These are phyloP conservation scores for Drosophila tanythrix DNA, from an alignment of 2,888 invertebrate species.

Conservation along the genomic window DNA sequence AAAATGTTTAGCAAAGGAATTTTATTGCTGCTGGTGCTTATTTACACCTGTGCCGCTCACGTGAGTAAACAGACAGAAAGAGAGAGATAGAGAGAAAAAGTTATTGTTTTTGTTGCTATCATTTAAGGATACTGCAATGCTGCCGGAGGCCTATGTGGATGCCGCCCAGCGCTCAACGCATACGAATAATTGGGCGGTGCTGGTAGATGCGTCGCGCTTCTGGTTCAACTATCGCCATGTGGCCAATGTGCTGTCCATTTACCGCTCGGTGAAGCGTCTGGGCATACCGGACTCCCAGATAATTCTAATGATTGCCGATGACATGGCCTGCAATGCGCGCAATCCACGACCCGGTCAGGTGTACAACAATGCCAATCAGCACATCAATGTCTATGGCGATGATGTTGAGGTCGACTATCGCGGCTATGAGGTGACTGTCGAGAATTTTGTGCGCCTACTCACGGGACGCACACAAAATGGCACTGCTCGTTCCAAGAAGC, in stretches of 20 bases:
- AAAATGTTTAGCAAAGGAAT: conserved; percentile 32
- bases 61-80: conserved; percentile 23
- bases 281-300: conserved; percentile 99
- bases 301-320: conserved; percentile 99
- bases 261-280: conserved; percentile 97
- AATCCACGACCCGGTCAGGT: conserved; percentile 99
- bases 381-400: conserved; percentile 99
- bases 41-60: conserved; percentile 10
- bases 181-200: conserved; percentile 99
- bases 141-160: conserved; percentile 82
- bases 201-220: conserved; percentile 99
- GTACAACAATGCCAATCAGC: conserved; percentile 98
- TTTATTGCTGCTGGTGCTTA: conserved; percentile 19
- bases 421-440: conserved; percentile 98
- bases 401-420: conserved; percentile 99
- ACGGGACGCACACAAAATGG: conserved; percentile 96
- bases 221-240: conserved; percentile 99
- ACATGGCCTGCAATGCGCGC: conserved; percentile 99
- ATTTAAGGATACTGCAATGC: conserved; percentile 45
- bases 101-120: background rate
- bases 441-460: conserved; percentile 97
- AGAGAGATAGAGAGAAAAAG: background rate
- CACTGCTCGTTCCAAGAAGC: conserved; percentile 96
- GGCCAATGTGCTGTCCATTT: conserved; percentile 98
- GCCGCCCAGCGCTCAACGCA: conserved; percentile 86